These are phyloP conservation scores for Formica selysi DNA, from an alignment of 1,140 invertebrate species.

Conservation along the genomic window DNA sequence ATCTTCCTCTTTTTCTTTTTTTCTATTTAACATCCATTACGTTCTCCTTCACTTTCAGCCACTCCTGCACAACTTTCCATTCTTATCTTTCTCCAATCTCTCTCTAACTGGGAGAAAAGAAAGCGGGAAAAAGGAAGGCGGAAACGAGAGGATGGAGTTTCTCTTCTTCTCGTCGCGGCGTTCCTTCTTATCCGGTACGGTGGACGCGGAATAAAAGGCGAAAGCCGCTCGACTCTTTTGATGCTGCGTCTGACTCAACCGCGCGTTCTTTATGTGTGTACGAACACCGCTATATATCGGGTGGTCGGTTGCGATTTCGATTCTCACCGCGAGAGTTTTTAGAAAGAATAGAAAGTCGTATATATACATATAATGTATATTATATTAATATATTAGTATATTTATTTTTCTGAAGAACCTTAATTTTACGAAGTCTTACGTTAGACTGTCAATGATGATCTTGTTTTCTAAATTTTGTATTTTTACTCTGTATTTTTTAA, in stretches of 20 bases:
- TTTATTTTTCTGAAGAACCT: not conserved
- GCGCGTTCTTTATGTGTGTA: slow-evolving; percentile 60
- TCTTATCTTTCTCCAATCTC: slow-evolving; percentile 37
- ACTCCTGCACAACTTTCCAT: not conserved
- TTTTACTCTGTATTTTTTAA: not conserved
- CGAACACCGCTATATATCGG: slow-evolving; percentile 45
- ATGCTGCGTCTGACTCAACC: slow-evolving; percentile 66
- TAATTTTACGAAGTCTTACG: not conserved
- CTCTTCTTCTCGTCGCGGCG: slow-evolving; percentile 53
- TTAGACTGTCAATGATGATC: too few species aligned
- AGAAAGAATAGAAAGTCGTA: not conserved
- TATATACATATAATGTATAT: not conserved
- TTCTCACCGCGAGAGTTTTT: slow-evolving; percentile 1
- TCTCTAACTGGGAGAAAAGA: slow-evolving; percentile 44
- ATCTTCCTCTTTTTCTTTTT: slow-evolving; percentile 13
- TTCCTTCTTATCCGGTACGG: slow-evolving; percentile 68
- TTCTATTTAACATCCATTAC: slow-evolving; percentile 35
- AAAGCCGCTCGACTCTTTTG: slow-evolving; percentile 70
- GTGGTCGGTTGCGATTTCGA: slow-evolving; percentile 24
- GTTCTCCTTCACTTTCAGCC: slow-evolving; percentile 36
- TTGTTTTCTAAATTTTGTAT: not conserved
- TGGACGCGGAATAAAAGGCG: slow-evolving; percentile 71
- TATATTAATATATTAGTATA: too few species aligned
- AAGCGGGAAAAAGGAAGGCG: slow-evolving; percentile 39
- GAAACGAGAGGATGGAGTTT: slow-evolving; percentile 35